Evolutionary conservation across 2,113 vertebrate genomes (phyloP), one percentile per base, ranked within the genome.

Genomic region (Eublepharis macularius): DNA sequence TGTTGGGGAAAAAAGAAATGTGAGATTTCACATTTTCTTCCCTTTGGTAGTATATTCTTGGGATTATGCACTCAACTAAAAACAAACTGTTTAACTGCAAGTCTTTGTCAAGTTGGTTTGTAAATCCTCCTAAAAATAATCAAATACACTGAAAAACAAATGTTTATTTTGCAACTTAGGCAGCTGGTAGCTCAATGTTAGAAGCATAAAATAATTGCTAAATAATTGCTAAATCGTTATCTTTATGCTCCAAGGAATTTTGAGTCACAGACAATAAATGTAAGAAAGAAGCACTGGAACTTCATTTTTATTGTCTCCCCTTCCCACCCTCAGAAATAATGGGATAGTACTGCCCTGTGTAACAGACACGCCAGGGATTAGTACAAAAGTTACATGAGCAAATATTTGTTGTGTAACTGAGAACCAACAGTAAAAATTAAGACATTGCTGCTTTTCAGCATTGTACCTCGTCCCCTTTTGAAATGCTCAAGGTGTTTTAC

Each of bases 131-230:
- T 47, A 83, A 85, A 57, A 24, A 12, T 0, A 17, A 26, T 63
- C 45, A 34, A 17, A 63, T 83, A 75, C 80, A 76, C 63, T 80
- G 47, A 76, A 88, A 80, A 87, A 73, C 34, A 51, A 85, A 80
- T 43, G 43, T 79, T 79, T 87, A n/a, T 73, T 83, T 87, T 80
- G 45, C 57, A 83, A 74, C 79, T 70, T 34, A 80, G 49, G 16
- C 36, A 45, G 41, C 54, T n/a, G 72, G 69, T 41, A 65, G 57
- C n/a, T 66, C 34, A 47, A 63, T 54, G 74, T 74, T 29, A 75
- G 26, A 45, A 36, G 57, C 16, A n/a, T n/a, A n/a, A n/a, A n/a
- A n/a, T n/a, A 26, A 47, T 39, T 70, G 51, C 26, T 41, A 81
- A 79, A 76, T 63, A 82, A 77, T 66, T 49, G 26, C 36, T 65